Evolutionary conservation across 2,797 vertebrate genomes (phyloP).

Genomic region (Sternotherus odoratus): DNA sequence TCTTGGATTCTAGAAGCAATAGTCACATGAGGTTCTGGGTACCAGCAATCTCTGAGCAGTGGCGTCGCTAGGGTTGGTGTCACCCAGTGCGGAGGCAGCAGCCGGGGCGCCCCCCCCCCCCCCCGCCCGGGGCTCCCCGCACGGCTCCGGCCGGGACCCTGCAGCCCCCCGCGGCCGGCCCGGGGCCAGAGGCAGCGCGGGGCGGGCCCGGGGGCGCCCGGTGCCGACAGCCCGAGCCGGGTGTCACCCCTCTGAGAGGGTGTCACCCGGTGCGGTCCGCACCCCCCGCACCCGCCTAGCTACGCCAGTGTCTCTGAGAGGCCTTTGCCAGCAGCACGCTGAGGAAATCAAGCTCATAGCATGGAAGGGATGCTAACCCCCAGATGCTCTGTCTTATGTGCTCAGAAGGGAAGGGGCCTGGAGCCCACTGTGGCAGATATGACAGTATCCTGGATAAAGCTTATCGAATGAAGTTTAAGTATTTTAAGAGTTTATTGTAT

Average conservation of each 20-base stretch:
- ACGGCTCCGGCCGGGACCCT: too few species aligned
- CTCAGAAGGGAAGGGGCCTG: background rate
- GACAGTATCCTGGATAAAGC: background rate
- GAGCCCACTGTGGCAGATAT: background rate
- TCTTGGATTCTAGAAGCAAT: background rate
- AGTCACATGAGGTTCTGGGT: accelerated
- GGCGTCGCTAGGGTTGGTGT: too few species aligned
- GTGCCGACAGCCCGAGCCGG: too few species aligned
- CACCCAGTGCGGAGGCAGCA: too few species aligned
- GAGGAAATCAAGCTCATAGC: background rate
- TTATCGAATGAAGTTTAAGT: background rate
- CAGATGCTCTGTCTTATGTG: background rate
- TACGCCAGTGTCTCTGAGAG: background rate
- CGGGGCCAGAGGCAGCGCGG: too few species aligned
- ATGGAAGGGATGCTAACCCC: background rate
- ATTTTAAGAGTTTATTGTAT: background rate
- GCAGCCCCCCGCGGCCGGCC: too few species aligned
- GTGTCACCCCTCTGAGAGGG: too few species aligned
- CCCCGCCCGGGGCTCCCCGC: too few species aligned
- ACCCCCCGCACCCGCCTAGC: too few species aligned
- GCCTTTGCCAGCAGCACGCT: background rate
- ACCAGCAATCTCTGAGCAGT: background rate
- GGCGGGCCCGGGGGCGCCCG: too few species aligned
- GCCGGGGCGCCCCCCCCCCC: too few species aligned
- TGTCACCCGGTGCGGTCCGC: too few species aligned